Percentiles rank a stretch among this genome's conserved stretches.
Conservation (phyloP, 2,888 invertebrate genomes). For the Diachrysia chrysitis region DNA sequence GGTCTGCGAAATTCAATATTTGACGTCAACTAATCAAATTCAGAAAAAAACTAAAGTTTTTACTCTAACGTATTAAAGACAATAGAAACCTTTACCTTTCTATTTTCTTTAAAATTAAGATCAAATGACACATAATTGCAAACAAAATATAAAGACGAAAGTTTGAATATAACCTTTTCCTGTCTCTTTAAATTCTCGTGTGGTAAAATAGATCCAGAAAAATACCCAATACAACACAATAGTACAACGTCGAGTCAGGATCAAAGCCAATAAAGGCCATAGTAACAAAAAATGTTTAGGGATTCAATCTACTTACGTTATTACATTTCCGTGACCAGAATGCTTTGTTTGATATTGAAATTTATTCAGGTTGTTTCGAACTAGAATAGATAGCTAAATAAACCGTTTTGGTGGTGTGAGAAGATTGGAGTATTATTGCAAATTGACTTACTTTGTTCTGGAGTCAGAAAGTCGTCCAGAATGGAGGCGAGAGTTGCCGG, state of each 20-base stretch:
- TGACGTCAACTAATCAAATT: too few relatives aligned
- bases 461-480: conserved; percentile 67
- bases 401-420: conserved; percentile 61
- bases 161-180: conserved; percentile 16
- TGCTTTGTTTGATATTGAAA: conserved; percentile 73
- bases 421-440: conserved; percentile 46
- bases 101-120: too few relatives aligned
- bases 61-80: background rate
- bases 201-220: conserved; percentile 17
- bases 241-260: conserved; percentile 65
- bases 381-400: conserved; percentile 63
- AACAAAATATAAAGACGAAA: background rate
- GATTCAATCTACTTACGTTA: conserved; percentile 81
- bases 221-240: conserved; percentile 55
- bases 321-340: conserved; percentile 78
- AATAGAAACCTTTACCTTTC: too few relatives aligned
- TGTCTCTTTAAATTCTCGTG: conserved; percentile 27
- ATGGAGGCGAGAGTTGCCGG: conserved; percentile 90
- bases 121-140: background rate
- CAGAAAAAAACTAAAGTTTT: background rate
- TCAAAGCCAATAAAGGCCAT: conserved; percentile 74
- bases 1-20: conserved; percentile 65
- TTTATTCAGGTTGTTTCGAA: conserved; percentile 68
- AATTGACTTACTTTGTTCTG: conserved; percentile 71
- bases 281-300: conserved; percentile 76